Conservation (phyloP, 2,113 vertebrate genomes). For the Malurus alboscapulatus region DNA sequence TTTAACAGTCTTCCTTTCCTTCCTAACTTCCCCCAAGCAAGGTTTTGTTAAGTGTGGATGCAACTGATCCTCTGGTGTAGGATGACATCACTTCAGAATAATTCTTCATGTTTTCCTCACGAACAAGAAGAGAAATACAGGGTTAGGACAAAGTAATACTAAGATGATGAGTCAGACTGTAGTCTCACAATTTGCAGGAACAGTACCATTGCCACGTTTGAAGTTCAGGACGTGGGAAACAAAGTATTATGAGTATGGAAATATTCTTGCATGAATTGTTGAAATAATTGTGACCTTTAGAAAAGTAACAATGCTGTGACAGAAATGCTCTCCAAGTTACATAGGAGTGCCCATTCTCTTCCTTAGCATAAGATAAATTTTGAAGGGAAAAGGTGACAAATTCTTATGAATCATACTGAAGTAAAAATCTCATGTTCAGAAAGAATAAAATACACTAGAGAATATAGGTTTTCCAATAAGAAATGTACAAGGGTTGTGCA, state of each 20-base stretch:
- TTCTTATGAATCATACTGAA: neutral
- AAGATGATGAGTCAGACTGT: neutral
- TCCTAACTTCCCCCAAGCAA: neutral
- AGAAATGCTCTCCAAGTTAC: neutral
- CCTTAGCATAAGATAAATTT: neutral
- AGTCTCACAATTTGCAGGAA: neutral
- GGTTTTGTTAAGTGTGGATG: neutral
- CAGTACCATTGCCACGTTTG: neutral
- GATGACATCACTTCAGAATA: neutral
- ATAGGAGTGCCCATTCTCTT: neutral
- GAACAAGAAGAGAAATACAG: neutral
- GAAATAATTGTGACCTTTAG: conserved; percentile 11
- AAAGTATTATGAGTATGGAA: neutral
- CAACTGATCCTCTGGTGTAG: neutral
- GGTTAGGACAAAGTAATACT: neutral
- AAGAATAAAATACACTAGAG: neutral
- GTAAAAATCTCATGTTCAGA: neutral
- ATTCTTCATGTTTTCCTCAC: neutral
- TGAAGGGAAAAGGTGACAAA: neutral
- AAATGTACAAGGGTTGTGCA: neutral
- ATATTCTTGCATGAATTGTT: neutral
- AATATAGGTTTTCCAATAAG: neutral
- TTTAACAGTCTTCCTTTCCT: neutral
- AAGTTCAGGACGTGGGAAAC: neutral
- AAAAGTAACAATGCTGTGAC: neutral